Evolutionary conservation across 2,888 invertebrate species (phyloP).

Genomic region (Macrosiphum euphorbiae): DNA sequence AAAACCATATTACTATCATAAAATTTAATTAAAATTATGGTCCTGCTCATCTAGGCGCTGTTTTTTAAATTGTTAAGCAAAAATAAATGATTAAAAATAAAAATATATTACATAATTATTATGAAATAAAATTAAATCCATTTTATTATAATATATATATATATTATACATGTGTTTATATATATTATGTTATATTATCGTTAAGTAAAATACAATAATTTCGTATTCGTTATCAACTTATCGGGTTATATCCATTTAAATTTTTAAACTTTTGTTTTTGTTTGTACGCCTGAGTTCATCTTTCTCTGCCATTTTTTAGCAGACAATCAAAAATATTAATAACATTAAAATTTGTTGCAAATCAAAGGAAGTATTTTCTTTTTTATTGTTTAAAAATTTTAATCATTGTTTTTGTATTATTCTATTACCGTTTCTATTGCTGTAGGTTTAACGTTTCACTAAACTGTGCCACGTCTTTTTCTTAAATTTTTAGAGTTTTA

Average conservation of each 20-base stretch:
- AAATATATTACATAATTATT: conserved; percentile 37
- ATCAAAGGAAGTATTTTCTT: neutral
- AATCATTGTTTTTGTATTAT: conserved; percentile 19
- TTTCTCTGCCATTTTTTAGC: conserved; percentile 41
- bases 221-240: conserved; percentile 16
- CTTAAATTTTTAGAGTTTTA: conserved; percentile 25
- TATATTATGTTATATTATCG: conserved; percentile 37
- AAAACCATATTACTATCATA: conserved; percentile 45
- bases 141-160: conserved; percentile 44
- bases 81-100: conserved; percentile 31
- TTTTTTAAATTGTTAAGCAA: conserved; percentile 59
- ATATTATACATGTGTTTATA: neutral
- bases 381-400: neutral
- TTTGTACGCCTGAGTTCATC: conserved; percentile 19
- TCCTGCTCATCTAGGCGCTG: conserved; percentile 64
- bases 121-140: conserved; percentile 29
- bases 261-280: conserved; percentile 30
- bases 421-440: conserved; percentile 29
- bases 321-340: conserved; percentile 52
- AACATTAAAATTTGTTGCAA: conserved; percentile 26
- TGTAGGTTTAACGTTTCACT: conserved; percentile 27
- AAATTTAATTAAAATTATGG: conserved; percentile 34
- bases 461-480: neutral
- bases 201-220: conserved; percentile 47
- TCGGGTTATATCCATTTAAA: neutral